phyloP scores from a whole-genome alignment of 2,888 invertebrate species.

The Pheosia tremula region DNA sequence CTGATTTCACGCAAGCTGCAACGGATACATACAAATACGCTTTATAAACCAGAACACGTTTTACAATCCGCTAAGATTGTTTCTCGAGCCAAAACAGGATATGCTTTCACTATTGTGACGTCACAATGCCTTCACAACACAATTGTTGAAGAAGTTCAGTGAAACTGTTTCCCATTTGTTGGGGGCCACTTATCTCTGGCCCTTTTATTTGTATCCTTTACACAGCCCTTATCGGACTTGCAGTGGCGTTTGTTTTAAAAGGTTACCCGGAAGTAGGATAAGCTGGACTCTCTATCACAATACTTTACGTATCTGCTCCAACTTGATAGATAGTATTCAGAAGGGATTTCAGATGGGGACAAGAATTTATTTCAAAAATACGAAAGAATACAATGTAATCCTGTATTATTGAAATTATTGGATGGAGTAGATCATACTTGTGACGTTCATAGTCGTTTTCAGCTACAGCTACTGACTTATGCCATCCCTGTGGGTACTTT shows the following conservation, averaged over 20 bases:
- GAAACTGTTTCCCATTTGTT: conserved; percentile 3
- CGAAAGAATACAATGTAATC: too few species aligned
- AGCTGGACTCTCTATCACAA: conserved; percentile 14
- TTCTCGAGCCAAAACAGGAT: not conserved
- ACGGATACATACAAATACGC: not conserved
- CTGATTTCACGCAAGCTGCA: too few species aligned
- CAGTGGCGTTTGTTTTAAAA: conserved; percentile 33
- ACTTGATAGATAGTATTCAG: not conserved
- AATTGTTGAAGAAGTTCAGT: not conserved
- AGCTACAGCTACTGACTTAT: too few species aligned
- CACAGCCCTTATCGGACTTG: conserved; percentile 40
- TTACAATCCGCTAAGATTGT: not conserved
- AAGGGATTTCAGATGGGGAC: not conserved
- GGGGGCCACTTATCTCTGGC: conserved; percentile 4
- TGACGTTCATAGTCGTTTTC: too few species aligned
- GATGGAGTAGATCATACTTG: too few species aligned
- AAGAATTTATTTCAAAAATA: too few species aligned
- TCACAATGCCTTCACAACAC: not conserved
- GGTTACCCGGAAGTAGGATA: conserved; percentile 13
- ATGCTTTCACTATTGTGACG: not conserved
- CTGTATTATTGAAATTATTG: too few species aligned
- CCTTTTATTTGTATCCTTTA: conserved; percentile 38
- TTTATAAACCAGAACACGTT: conserved; percentile 2
- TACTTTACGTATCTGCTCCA: conserved; percentile 17
- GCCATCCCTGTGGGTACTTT: too few species aligned